Base-by-base conservation (phyloP, 2,888 invertebrate genomes). In the Drosophila pseudotakahashii region DNA sequence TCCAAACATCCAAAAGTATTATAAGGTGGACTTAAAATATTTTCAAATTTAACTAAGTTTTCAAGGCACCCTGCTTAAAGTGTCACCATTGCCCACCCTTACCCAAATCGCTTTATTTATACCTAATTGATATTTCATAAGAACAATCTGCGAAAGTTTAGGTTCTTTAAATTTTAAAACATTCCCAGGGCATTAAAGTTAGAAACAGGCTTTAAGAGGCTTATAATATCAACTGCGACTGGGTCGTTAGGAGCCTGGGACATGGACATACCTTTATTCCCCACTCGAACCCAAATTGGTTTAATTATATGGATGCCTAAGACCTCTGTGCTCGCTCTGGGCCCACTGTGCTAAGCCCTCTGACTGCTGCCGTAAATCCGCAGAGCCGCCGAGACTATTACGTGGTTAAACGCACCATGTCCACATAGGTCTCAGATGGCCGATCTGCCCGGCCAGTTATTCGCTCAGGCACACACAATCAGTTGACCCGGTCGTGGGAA, bases 391-490 rank as follows among this genome's bases (percentile, higher is more conserved):
- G 59, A 64, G 71, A 71, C 71, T 75, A 71, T 75, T 75, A 71
- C 76, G 75, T 75, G 75, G 75, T 75, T 75, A 75, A 75, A 75
- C 75, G 75, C 75, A 75, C 58, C 66, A 72, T 75, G 64, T 71
- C 71, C 75, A 75, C 73, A 66, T 50, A 54, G 66, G 72, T 66
- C 73, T 66, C 73, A 59, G 59, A 53, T 66, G 66, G 66, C 52
- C 44, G 66, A 53, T 51, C 57, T 64, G 73, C 51, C 44, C 42
- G 47, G 55, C 51, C 73, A 55, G 66, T 60, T 51, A 67, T 73
- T 73, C 54, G 73, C 58, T 37, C 44, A 64, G 66, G 53, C 58
- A 63, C 62, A 69, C 59, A 75, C 60, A 73, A 73, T 59, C 73
- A 73, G 66, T 66, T 59, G 36, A 73, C 58, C 61, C 57, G 26